These are phyloP conservation scores for Axea sp. DNA, from an alignment of 2,888 invertebrate genomes.

Conservation along the genomic window DNA sequence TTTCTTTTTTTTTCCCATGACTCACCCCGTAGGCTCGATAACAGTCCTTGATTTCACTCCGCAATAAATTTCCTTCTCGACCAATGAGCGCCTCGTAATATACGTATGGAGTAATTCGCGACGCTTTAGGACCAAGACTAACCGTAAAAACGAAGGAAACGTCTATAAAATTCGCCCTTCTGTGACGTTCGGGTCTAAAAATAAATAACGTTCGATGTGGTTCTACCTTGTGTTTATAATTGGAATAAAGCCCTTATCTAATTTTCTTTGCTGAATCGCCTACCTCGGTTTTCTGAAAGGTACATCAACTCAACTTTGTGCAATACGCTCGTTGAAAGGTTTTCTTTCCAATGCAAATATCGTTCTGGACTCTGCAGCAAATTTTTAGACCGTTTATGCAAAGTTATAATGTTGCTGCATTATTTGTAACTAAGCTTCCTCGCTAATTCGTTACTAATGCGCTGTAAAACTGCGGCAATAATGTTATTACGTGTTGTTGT, in stretches of 20 bases:
- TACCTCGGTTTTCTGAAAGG: no score
- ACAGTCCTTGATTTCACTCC: slow-evolving; percentile 56
- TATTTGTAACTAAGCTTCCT: no score
- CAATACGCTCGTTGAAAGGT: no score
- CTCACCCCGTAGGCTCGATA: slow-evolving; percentile 55
- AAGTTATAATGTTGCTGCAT: no score
- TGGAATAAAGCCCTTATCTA: background rate
- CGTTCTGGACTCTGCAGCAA: no score
- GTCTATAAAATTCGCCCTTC: slow-evolving; percentile 68
- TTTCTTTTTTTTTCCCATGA: slow-evolving; percentile 12
- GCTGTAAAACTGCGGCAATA: no score
- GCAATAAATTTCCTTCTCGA: slow-evolving; percentile 53
- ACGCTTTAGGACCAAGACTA: slow-evolving; percentile 72
- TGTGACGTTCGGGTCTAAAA: slow-evolving; percentile 34
- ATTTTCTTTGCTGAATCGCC: no score
- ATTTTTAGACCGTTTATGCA: no score
- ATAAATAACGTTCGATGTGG: slow-evolving; percentile 39
- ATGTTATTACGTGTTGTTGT: no score
- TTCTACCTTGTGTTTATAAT: slow-evolving; percentile 11
- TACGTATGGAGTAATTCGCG: slow-evolving; percentile 71
- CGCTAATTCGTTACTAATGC: no score
- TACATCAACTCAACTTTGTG: no score
- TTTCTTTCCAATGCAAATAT: no score
- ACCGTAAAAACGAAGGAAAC: slow-evolving; percentile 70
- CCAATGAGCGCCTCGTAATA: slow-evolving; percentile 60